A percentile compares a stretch with the other conserved stretches of the same genome.
Evolutionary conservation across 2,113 vertebrate genomes (phyloP).

Genomic region (Hydrolagus affinis): DNA sequence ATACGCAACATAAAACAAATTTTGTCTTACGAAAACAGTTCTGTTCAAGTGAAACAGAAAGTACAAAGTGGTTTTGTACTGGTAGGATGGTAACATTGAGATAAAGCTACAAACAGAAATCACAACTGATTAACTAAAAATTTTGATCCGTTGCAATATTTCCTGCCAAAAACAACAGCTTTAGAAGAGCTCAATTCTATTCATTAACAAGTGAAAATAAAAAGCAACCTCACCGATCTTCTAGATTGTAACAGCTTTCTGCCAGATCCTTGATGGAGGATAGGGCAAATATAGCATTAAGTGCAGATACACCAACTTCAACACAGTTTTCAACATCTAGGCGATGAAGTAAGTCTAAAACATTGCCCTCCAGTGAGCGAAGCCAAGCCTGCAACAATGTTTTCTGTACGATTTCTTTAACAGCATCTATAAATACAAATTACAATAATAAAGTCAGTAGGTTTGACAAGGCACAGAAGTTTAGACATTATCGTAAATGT

Average conservation of each 20-base stretch:
- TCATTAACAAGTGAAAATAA: neutral
- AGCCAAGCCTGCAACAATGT: conserved; percentile 80
- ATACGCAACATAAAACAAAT: too few relatives aligned
- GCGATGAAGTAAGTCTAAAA: conserved; percentile 76
- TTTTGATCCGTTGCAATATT: neutral
- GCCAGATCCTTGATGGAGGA: conserved; percentile 57
- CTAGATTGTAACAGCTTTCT: conserved; percentile 53
- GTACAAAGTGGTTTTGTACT: too few relatives aligned
- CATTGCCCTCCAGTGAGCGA: conserved; percentile 58
- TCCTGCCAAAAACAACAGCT: neutral
- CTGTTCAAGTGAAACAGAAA: too few relatives aligned
- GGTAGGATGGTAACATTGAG: too few relatives aligned
- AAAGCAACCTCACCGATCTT: conserved; percentile 58
- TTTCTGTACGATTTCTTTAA: conserved; percentile 68
- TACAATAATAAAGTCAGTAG: conserved; percentile 31
- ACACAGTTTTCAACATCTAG: conserved; percentile 88
- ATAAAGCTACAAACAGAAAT: too few relatives aligned
- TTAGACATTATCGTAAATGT: neutral
- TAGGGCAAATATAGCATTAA: conserved; percentile 65
- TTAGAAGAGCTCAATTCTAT: neutral
- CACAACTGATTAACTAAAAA: too few relatives aligned
- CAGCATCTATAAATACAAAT: conserved; percentile 55
- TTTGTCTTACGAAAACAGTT: too few relatives aligned
- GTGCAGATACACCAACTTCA: conserved; percentile 62
- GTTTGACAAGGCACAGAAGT: neutral